Evolutionary conservation across 2,888 invertebrate genomes (phyloP).

Genomic region (Andrena bicolor): DNA sequence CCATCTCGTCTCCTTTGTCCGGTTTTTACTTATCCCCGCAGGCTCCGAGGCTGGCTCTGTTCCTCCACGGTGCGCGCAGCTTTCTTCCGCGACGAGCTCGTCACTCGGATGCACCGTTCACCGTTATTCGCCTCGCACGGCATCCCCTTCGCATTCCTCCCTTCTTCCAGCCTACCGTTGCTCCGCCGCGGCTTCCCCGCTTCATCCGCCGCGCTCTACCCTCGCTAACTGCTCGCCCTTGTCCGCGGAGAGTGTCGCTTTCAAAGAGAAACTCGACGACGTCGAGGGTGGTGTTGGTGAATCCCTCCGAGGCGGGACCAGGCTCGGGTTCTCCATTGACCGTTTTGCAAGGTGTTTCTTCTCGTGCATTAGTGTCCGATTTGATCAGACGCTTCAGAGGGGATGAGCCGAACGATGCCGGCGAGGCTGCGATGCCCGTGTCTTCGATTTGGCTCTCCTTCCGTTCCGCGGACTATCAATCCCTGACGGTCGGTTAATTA

Average conservation of each 20-base stretch:
- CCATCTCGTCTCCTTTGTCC: slow-evolving; percentile 36
- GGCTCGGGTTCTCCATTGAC: not conserved
- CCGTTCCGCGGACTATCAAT: slow-evolving; percentile 36
- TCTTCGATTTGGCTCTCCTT: slow-evolving; percentile 17
- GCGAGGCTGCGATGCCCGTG: not conserved
- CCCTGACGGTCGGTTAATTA: slow-evolving; percentile 40
- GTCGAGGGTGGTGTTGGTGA: slow-evolving; percentile 1
- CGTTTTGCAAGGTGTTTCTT: slow-evolving; percentile 2
- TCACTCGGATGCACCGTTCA: slow-evolving; percentile 66
- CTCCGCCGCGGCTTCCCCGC: not conserved
- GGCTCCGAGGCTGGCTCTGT: slow-evolving; percentile 34
- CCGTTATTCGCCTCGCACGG: slow-evolving; percentile 69
- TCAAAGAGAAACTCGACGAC: slow-evolving; percentile 38
- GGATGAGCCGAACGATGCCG: not conserved
- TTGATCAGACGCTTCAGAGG: not conserved
- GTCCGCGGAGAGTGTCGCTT: slow-evolving; percentile 26
- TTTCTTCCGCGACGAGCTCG: slow-evolving; percentile 68
- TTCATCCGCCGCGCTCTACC: slow-evolving; percentile 24
- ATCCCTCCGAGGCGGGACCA: not conserved
- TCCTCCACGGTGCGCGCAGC: slow-evolving; percentile 46
- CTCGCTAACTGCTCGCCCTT: slow-evolving; percentile 10
- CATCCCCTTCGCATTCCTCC: slow-evolving; percentile 66
- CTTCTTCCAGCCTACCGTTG: slow-evolving; percentile 23
- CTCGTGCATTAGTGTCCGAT: not conserved
- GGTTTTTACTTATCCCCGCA: slow-evolving; percentile 52